Base-by-base conservation (phyloP, 2,797 vertebrate species). In the Hydrocynus forskahlii region DNA sequence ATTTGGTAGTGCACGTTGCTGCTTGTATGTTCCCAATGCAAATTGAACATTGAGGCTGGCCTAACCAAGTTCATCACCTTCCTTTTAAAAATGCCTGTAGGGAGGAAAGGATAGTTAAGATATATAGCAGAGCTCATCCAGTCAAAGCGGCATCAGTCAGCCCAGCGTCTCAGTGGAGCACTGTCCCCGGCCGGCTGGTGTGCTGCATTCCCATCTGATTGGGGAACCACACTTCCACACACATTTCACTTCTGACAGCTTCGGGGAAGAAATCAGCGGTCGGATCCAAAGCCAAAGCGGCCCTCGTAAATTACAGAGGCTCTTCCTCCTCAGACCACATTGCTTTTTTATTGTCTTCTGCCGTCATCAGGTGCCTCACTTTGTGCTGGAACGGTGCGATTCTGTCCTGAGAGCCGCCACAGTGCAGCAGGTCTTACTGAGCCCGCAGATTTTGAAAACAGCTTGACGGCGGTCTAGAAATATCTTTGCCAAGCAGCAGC, bases 401-500 rank as follows among this genome's bases (percentile, higher is more conserved):
- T 38, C 8, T 2, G 52, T 73, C 67, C 75, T 81, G 78, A 74
- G 80, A 50, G 66, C 57, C 57, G 83, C 72, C 71, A 71, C 68
- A 66, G 76, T 78, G 68, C 75, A 21, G 38, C 29, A 23, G 54
- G 55, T 81, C 71, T 76, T 74, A 78, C 64, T 45, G 68, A 79
- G 81, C 79, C 57, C 71, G 57, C 62, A 52, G 25, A 8, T 70
- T 83, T 80, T 71, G 69, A 83, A 87, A 85, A 78, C 78, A 79
- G 83, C 75, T 78, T 67, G 83, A 57, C 38, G 3, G 29, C 72
- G 71, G 62, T 81, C 86, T 86, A n/a, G 76, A 87, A 87, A 87
- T 86, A 86, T 83, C 76, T 83, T 55, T 71, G 81, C 84, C 83
- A 86, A 84, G 81, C 76, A 77, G 78, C 66, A 75, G 84, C 43